Conservation (phyloP, 2,797 vertebrate species). For the Orestias chungarensis region DNA sequence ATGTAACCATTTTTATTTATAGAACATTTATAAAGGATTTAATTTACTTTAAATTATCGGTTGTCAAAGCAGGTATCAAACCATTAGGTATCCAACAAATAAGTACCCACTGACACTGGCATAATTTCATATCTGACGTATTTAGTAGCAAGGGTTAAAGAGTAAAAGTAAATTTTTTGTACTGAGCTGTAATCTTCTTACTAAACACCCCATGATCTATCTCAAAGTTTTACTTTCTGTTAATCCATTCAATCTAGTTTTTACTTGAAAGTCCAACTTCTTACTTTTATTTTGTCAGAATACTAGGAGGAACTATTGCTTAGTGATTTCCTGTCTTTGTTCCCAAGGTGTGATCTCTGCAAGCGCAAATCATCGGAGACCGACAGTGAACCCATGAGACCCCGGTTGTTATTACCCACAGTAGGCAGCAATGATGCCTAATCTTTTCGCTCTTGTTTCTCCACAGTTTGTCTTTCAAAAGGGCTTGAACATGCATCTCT, state of each 20-base stretch:
- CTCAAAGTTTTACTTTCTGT: neutral
- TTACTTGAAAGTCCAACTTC: neutral
- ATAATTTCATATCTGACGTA: too few species aligned
- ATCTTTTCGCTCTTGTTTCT: neutral
- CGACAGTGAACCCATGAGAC: slow-evolving; percentile 4
- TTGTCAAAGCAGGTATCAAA: too few species aligned
- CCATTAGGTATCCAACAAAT: too few species aligned
- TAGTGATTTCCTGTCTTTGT: neutral
- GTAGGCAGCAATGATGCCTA: slow-evolving; percentile 1
- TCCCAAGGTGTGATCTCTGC: slow-evolving; percentile 10
- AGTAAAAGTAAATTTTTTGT: too few species aligned
- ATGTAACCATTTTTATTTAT: too few species aligned
- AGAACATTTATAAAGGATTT: too few species aligned
- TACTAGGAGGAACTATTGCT: neutral
- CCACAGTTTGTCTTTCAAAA: neutral
- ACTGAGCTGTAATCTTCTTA: too few species aligned
- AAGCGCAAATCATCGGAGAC: slow-evolving; percentile 8
- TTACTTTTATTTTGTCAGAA: slow-evolving; percentile 3
- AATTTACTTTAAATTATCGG: too few species aligned
- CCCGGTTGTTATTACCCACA: neutral
- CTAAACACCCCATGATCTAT: too few species aligned
- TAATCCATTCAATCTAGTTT: neutral
- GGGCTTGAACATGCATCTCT: neutral
- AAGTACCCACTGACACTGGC: too few species aligned
- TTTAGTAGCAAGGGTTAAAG: too few species aligned